Evolutionary conservation across 1,140 invertebrate species (phyloP), one percentile per base, ranked within the genome.

Genomic region (Saccostrea glomerata): DNA sequence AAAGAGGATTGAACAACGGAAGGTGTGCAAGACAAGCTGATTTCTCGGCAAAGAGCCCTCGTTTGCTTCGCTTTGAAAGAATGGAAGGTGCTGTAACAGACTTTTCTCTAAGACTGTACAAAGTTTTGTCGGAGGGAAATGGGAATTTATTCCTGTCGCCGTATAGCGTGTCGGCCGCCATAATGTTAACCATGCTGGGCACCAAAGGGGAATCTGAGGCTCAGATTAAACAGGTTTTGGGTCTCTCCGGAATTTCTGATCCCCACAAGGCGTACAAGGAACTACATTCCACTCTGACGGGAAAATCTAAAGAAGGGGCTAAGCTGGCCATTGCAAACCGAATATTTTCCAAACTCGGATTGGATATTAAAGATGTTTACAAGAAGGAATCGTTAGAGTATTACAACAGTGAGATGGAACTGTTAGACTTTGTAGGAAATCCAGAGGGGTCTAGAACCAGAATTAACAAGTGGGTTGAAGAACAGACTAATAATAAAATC

Each of bases 281-380:
- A 58, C 90, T 89, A 5, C 84, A 82, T n/a, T 54, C 86, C 17
- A 55, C 55, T 20, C 82, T 85, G n/a, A 87, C 56, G 12, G 54
- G 96, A 47, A 97, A 97, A 89, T 96, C 97, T 90, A 97, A 97
- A 87, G 96, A 95, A 0, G 96, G 96, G 40, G 97, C 97, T 0
- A 98, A 98, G 94, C 40, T 87, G 2, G 36, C 82, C 17, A 87
- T 87, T 36, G 89, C 89, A 15, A 89, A 89, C 11, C 96, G 96
- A 87, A 95, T 98, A 54, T 98, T 97, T 83, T 82, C 86, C 2
- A 89, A 87, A 60, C 15, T 66, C 15, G 86, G 84, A 23, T 55
- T 89, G 15, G 25, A 87, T 17, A 25, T 89, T 9, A 86, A 54
- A 58, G 73, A 47, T 11, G 25, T n/a, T 11, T 89, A 87, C 25